Conservation (phyloP, 2,888 invertebrate genomes). For the Acronicta leporina region DNA sequence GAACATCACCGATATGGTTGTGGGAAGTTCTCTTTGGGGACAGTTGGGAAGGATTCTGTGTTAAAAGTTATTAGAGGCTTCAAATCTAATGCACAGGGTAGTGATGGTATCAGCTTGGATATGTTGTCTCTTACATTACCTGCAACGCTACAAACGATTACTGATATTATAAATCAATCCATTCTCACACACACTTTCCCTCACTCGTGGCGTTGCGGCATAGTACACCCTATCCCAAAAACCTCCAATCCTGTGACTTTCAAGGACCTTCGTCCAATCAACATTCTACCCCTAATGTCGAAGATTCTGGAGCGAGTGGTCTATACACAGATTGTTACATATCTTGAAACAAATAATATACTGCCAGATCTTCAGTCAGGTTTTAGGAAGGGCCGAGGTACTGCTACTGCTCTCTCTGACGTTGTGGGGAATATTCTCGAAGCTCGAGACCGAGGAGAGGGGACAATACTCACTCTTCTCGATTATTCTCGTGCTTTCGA, state of each 20-base stretch:
- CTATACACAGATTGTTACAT: conserved; percentile 7
- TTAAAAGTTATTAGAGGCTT: background rate
- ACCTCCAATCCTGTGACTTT: background rate
- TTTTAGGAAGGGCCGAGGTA: conserved; percentile 27
- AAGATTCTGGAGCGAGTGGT: conserved; percentile 27
- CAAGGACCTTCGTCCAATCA: conserved; percentile 32
- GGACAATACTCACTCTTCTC: conserved; percentile 29
- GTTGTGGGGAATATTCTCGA: conserved; percentile 34
- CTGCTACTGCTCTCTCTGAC: conserved; percentile 30
- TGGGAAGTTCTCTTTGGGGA: background rate
- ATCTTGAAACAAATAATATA: conserved; percentile 25
- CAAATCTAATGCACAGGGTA: background rate
- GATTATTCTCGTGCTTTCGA: conserved; percentile 50
- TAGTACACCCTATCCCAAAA: conserved; percentile 1
- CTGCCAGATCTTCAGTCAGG: conserved; percentile 40
- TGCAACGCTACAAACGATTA: background rate
- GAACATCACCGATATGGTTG: background rate
- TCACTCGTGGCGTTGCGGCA: background rate
- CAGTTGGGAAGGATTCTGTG: background rate
- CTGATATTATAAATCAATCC: background rate
- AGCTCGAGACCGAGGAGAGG: conserved; percentile 33
- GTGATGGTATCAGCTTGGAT: background rate
- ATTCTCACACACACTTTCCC: background rate
- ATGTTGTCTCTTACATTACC: background rate
- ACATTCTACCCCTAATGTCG: conserved; percentile 32